A percentile compares a stretch with the other conserved stretches of the same genome.
Conservation (phyloP, 2,113 vertebrate genomes). For the Python bivittatus region DNA sequence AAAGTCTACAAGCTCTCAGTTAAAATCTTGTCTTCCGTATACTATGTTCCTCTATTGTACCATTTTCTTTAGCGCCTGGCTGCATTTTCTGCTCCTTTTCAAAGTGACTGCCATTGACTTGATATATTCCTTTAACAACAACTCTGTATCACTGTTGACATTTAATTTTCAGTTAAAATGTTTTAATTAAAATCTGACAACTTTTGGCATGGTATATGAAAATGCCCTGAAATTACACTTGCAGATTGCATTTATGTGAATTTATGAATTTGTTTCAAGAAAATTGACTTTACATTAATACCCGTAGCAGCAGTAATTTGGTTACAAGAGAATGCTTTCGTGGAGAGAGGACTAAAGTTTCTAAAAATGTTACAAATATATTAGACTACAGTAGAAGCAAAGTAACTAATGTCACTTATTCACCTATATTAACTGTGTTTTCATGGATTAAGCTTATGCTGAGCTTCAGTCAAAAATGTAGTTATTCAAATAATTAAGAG, state of each 20-base stretch:
- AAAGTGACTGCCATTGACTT: background rate
- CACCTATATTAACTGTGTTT: background rate
- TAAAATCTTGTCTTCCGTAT: background rate
- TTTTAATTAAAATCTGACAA: constrained; percentile 64
- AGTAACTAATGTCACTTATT: background rate
- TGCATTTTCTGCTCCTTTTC: background rate
- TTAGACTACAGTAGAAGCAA: background rate
- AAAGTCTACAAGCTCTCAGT: background rate
- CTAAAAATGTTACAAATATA: background rate
- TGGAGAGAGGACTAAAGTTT: background rate
- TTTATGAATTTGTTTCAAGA: constrained; percentile 41
- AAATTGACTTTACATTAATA: constrained; percentile 36
- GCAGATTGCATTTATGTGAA: constrained; percentile 22
- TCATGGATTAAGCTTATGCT: background rate
- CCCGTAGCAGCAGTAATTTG: constrained; percentile 7
- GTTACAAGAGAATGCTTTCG: background rate
- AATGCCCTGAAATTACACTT: constrained; percentile 31
- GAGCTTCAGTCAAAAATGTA: background rate
- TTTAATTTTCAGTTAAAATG: constrained; percentile 63
- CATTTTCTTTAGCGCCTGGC: background rate
- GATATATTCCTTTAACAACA: constrained; percentile 41
- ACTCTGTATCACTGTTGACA: constrained; percentile 48
- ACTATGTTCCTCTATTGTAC: background rate
- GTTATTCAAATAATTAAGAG: background rate
- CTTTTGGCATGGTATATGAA: constrained; percentile 56